Evolutionary conservation across 2,888 invertebrate genomes (phyloP).

Genomic region (Scaptomyza caliginosa): DNA sequence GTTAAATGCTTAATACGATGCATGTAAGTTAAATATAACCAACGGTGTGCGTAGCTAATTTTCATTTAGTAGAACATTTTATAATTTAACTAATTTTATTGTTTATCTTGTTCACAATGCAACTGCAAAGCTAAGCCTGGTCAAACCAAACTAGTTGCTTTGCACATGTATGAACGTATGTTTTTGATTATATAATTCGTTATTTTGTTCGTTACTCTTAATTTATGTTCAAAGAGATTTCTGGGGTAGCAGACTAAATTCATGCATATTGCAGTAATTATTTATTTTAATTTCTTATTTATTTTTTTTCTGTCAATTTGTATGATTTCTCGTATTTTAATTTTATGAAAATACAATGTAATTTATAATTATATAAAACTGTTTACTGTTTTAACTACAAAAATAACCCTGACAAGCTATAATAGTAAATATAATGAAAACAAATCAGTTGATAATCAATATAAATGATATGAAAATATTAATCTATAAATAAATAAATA

Average conservation of each 20-base stretch:
- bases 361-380: conserved; percentile 58
- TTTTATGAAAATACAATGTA: conserved; percentile 66
- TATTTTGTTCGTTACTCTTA: conserved; percentile 20
- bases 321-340: conserved; percentile 55
- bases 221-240: conserved; percentile 66
- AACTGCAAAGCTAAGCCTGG: conserved; percentile 35
- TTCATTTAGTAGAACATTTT: conserved; percentile 24
- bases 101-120: conserved; percentile 40
- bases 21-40: conserved; percentile 65
- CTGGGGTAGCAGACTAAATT: conserved; percentile 85
- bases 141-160: conserved; percentile 23
- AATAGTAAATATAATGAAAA: conserved; percentile 63
- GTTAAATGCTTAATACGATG: conserved; percentile 65
- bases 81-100: conserved; percentile 8
- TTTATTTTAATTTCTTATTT: conserved; percentile 43
- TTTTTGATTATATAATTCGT: conserved; percentile 3
- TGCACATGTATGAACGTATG: conserved; percentile 32
- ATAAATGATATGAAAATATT: conserved; percentile 66
- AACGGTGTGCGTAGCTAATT: conserved; percentile 71
- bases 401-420: conserved; percentile 71
- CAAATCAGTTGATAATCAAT: conserved; percentile 66
- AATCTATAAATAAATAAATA: conserved; percentile 61
- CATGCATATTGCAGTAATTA: conserved; percentile 67
- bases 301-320: conserved; percentile 41
- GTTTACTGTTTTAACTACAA: conserved; percentile 65